A percentile compares a stretch with the other conserved stretches of the same genome.
phyloP scores from a whole-genome alignment of 1,140 invertebrate genomes.

The Gyrodactylus salaris region DNA sequence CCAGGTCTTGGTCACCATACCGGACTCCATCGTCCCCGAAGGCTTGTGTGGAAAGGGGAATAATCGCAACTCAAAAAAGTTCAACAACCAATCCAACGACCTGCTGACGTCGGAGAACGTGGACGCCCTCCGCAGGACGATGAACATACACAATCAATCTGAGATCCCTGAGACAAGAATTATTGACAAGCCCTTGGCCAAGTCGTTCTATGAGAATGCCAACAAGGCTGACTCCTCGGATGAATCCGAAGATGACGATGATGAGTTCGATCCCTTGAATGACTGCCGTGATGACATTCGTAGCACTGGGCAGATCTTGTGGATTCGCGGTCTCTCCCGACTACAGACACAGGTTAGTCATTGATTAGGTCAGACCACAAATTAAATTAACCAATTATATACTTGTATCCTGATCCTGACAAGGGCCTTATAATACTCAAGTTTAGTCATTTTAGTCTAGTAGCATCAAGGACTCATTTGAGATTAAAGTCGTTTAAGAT shows the following conservation, averaged over 20 bases:
- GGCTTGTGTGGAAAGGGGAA: neutral
- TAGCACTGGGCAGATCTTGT: slow-evolving; percentile 4
- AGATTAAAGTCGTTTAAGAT: no score
- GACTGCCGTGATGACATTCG: neutral
- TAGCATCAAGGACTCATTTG: no score
- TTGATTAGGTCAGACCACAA: neutral
- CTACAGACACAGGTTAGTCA: slow-evolving; percentile 7
- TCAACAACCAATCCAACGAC: neutral
- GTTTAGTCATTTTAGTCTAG: no score
- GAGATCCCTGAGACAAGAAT: no score
- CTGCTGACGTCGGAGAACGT: neutral
- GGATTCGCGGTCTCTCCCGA: slow-evolving; percentile 6
- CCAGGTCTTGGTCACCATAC: slow-evolving; percentile 28
- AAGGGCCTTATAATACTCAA: no score
- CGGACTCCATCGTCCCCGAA: neutral
- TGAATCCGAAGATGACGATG: neutral
- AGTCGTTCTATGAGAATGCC: neutral
- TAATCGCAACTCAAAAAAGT: neutral
- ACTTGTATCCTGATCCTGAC: no score
- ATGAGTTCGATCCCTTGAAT: neutral
- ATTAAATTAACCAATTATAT: no score
- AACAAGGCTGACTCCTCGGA: neutral
- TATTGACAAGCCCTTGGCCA: no score
- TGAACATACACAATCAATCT: neutral
- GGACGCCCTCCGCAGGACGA: neutral